Evolutionary conservation across 2,113 vertebrate species (phyloP), one percentile per base, ranked within the genome.

Genomic region (Malurus cyaneus): DNA sequence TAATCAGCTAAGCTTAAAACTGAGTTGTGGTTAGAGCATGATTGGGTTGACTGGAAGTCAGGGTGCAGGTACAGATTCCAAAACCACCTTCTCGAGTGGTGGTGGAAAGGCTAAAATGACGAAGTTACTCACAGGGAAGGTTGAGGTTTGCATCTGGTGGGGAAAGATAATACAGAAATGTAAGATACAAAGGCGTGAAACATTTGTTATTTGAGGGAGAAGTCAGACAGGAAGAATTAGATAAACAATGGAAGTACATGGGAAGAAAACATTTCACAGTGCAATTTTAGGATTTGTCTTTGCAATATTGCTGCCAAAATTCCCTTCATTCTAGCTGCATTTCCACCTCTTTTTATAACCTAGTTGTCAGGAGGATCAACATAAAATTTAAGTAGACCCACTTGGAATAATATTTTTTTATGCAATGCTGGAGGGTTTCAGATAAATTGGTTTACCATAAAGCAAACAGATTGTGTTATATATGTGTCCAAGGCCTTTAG

Each of bases 21-120:
- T 1, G 13, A 20, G 47, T 18, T 46, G 42, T 3, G 6, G n/a
- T 60, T 64, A 6, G 44, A 53, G 19, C 36, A 12, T 0, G 0
- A 0, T 41, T 66, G 59, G 71, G 11, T 65, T 85, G 74, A 19
- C 57, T 3, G 5, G 47, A 67, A 69, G 19, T 54, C 23, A 42
- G 12, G 49, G 28, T 54, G 41, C 44, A 64, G 44, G 36, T 20
- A 9, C 36, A 29, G 13, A 9, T 78, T 61, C 34, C 64, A 57
- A 54, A 81, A 20, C 20, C 6, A 0, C 56, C 0, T 0, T 12
- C 39, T 21, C 28, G 29, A 16, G 17, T 44, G 46, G 14, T 0
- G 0, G 16, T 42, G 66, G 23, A 1, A 28, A 92, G 47, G 36
- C 24, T 79, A 23, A 39, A 60, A 17, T 31, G 44, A 57, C 5